Conservation (phyloP, 2,113 vertebrate species). For the Channa argus region DNA sequence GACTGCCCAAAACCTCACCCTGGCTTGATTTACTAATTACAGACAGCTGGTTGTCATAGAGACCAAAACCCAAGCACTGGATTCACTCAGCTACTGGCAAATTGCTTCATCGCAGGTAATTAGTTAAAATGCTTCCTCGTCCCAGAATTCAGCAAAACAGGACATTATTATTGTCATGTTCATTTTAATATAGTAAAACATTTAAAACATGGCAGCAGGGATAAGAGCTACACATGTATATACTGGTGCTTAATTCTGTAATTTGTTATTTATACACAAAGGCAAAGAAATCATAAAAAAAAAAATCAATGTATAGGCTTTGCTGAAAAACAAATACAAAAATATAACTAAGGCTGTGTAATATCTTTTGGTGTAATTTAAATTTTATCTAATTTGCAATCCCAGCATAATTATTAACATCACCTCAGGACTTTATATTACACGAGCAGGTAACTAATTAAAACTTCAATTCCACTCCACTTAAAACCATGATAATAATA, state of each 20-base stretch:
- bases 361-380: background rate
- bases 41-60: conserved; percentile 76
- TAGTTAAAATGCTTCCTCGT: conserved; percentile 37
- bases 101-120: conserved; percentile 64
- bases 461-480: conserved; percentile 40
- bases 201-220: background rate
- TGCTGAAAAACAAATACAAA: background rate
- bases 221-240: background rate
- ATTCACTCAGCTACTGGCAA: conserved; percentile 57
- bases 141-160: conserved; percentile 30
- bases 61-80: conserved; percentile 57
- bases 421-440: conserved; percentile 26
- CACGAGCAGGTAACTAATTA: conserved; percentile 53
- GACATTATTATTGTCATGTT: conserved; percentile 19
- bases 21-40: conserved; percentile 74
- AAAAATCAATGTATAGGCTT: background rate
- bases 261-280: background rate
- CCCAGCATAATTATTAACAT: conserved; percentile 4
- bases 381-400: conserved; percentile 14
- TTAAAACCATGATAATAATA: conserved; percentile 44
- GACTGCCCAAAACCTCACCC: conserved; percentile 35
- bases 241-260: no score
- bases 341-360: background rate
- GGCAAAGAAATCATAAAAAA: background rate
- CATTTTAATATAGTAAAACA: conserved; percentile 19